Base-by-base conservation (phyloP, 2,113 vertebrate genomes). In the Corydoras maculifer region DNA sequence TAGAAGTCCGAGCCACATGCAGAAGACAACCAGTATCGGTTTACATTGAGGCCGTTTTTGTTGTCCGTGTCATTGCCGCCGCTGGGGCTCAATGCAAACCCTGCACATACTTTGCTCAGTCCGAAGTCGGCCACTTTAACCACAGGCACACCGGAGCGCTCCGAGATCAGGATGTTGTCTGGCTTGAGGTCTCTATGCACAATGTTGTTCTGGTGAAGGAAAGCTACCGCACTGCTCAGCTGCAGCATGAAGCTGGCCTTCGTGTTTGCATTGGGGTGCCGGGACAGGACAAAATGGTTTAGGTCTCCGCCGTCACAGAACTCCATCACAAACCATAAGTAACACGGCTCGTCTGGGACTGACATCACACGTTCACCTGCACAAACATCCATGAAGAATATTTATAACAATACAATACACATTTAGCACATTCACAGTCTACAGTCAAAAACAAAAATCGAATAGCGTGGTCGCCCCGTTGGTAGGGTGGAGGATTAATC, bases 291-390 rank as follows among this genome's bases (percentile, higher is more conserved):
- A 10, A 96, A 98, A 76, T 92, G 93, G 87, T 95, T 98, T 77
- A 98, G 92, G 81, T 98, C 96, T 7, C 96, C 96, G 3, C 94
- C 93, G 82, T 98, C 93, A 0, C 96, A 98, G 89, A 94, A 98
- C 85, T 98, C 96, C 96, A 98, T 98, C 79, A 98, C 93, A 0
- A 98, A 98, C 96, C 96, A 98, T 61, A 98, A 90, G 84, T 94
- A 98, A 75, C 94, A 98, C 0, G 94, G 92, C 70, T 97, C 93
- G 81, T 94, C 92, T 0, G 90, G 90, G 1, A 88, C 89, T 68
- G 90, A 92, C 77, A 94, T 84, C 78, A 95, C 90, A 59, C 95
- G 84, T 84, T 98, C 94, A 55, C 95, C 95, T 96, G 82, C 53
- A 80, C 48, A 11, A 3, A 53, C 5, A 55, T 14, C 51, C 4